Conservation (phyloP, 2,888 invertebrate genomes). For the Acrocera orbiculus region DNA sequence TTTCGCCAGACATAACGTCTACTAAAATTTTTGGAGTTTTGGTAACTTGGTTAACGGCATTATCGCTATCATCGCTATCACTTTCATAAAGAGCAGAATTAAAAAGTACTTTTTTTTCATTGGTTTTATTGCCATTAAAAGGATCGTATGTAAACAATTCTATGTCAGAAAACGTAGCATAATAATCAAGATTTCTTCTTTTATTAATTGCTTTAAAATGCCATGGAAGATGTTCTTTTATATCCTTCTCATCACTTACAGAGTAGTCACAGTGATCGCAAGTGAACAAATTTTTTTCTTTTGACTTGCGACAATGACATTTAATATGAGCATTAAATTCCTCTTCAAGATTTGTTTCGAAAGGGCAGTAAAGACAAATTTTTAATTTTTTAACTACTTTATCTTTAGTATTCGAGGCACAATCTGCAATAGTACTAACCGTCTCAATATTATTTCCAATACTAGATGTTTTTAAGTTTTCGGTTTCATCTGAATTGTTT, state of each 20-base stretch:
- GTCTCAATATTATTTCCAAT: not conserved
- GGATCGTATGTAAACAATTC: slow-evolving; percentile 23
- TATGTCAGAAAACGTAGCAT: slow-evolving; percentile 25
- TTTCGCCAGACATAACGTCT: slow-evolving; percentile 8
- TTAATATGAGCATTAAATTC: slow-evolving; percentile 57
- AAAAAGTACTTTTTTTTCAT: too few relatives aligned
- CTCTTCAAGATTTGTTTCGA: slow-evolving; percentile 52
- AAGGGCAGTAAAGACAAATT: slow-evolving; percentile 69
- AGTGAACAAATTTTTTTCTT: slow-evolving; percentile 40
- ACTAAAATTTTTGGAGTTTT: slow-evolving; percentile 3
- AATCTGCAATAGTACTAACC: slow-evolving; percentile 25
- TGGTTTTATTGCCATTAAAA: slow-evolving; percentile 1
- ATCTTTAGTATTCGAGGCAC: too few relatives aligned
- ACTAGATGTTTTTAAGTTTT: slow-evolving; percentile 17
- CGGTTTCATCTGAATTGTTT: not conserved
- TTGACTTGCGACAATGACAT: slow-evolving; percentile 35
- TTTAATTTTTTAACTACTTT: too few relatives aligned
- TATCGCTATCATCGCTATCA: not conserved
- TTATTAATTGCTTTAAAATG: slow-evolving; percentile 41
- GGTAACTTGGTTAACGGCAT: not conserved
- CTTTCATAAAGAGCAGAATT: slow-evolving; percentile 2
- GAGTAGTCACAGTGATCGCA: slow-evolving; percentile 74
- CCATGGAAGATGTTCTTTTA: slow-evolving; percentile 61
- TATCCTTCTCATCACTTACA: slow-evolving; percentile 51
- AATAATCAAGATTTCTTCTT: slow-evolving; percentile 25